phyloP scores from a whole-genome alignment of 2,888 invertebrate genomes.

The Caenorhabditis uteleia region DNA sequence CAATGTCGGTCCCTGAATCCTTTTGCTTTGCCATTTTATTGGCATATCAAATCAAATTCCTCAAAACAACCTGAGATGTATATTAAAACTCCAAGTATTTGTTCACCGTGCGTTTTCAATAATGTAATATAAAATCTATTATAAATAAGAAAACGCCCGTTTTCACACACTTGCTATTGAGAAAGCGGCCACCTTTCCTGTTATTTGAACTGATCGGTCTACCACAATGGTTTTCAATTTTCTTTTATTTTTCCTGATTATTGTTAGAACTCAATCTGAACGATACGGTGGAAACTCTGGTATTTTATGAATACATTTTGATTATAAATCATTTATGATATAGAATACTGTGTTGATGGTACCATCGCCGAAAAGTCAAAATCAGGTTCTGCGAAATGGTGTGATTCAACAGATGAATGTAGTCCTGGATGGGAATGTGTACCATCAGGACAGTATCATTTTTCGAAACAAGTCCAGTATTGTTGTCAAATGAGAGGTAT shows the following conservation, averaged over 20 bases:
- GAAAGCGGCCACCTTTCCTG: background rate
- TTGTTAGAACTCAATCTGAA: background rate
- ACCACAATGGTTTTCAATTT: background rate
- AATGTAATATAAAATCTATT: slow-evolving; percentile 34
- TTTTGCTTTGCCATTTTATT: too few relatives aligned
- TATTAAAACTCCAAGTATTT: slow-evolving; percentile 20
- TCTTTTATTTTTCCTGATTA: background rate
- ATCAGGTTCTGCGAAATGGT: slow-evolving; percentile 19
- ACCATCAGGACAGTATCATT: slow-evolving; percentile 35
- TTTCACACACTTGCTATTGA: slow-evolving; percentile 21
- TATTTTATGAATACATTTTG: background rate
- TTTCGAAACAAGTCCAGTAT: slow-evolving; percentile 37
- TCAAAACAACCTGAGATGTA: slow-evolving; percentile 10
- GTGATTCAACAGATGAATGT: slow-evolving; percentile 26
- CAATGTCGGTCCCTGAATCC: too few relatives aligned
- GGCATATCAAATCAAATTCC: too few relatives aligned
- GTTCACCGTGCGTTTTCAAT: slow-evolving; percentile 38
- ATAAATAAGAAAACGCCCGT: slow-evolving; percentile 24
- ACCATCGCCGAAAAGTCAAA: slow-evolving; percentile 32
- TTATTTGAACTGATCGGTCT: background rate
- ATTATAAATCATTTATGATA: background rate
- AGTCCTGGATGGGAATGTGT: slow-evolving; percentile 31
- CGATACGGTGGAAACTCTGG: slow-evolving; percentile 25
- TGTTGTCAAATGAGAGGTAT: slow-evolving; percentile 50
- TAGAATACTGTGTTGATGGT: slow-evolving; percentile 36